These are phyloP conservation scores for Ammospiza maritima DNA, from an alignment of 2,797 vertebrate species.

Conservation along the genomic window DNA sequence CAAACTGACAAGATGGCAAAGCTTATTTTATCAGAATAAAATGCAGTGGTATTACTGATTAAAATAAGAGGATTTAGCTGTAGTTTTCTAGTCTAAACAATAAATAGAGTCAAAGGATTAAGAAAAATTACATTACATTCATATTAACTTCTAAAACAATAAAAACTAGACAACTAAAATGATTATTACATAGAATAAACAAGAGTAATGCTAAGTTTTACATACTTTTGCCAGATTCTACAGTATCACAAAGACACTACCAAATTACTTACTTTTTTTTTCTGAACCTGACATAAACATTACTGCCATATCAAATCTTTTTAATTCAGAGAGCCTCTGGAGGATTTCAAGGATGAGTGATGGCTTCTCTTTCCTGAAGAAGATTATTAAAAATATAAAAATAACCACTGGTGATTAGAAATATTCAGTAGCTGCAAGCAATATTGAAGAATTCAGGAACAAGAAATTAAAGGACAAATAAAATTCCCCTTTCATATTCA, in stretches of 20 bases:
- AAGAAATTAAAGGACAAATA: background rate
- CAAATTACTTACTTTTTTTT: constrained; percentile 85
- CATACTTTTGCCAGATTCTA: background rate
- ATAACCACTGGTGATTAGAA: constrained; percentile 12
- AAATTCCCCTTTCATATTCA: background rate
- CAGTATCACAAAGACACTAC: background rate
- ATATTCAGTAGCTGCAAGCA: constrained; percentile 1
- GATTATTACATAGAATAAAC: background rate
- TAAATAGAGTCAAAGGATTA: background rate
- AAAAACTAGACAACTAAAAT: background rate
- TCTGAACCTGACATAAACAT: constrained; percentile 95
- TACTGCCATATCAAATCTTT: constrained; percentile 93
- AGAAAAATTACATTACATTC: background rate
- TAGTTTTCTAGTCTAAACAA: background rate
- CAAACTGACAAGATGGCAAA: background rate
- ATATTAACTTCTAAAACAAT: background rate
- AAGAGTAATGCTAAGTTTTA: background rate
- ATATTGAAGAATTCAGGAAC: background rate
- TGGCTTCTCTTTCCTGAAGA: constrained; percentile 84
- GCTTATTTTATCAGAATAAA: background rate
- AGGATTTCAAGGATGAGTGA: constrained; percentile 84
- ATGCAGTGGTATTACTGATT: background rate
- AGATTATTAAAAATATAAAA: constrained; percentile 48
- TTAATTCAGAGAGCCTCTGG: constrained; percentile 83
- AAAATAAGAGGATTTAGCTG: background rate